phyloP scores from a whole-genome alignment of 2,797 vertebrate genomes.

The Smutsia temminckii region DNA sequence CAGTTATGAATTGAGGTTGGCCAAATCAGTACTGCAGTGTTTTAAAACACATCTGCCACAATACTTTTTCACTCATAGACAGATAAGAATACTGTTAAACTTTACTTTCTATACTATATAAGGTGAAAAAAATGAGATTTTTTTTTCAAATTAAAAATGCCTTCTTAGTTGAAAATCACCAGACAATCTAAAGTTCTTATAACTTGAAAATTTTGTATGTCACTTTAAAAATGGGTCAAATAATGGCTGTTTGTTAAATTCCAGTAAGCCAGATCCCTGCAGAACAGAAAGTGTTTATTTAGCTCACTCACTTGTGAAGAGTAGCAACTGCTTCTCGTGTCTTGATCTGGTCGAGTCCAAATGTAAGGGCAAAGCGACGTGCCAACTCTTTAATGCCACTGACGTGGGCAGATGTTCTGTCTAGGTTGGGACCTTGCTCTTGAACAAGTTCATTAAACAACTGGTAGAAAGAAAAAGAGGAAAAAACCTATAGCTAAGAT shows the following conservation, averaged over 20 bases:
- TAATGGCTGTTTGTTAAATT: constrained; percentile 41
- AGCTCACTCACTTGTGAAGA: constrained; percentile 95
- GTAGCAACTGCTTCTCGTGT: constrained; percentile 98
- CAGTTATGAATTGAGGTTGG: constrained; percentile 7
- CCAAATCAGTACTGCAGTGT: background rate
- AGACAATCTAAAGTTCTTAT: background rate
- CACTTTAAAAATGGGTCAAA: constrained; percentile 45
- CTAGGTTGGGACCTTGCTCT: constrained; percentile 97
- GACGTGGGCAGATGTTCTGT: constrained; percentile 97
- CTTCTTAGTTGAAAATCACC: background rate
- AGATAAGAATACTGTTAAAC: background rate
- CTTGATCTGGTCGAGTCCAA: constrained; percentile 99
- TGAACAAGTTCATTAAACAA: constrained; percentile 98
- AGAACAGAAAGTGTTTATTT: constrained; percentile 38
- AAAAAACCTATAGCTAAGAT: constrained; percentile 41
- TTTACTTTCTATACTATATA: constrained; percentile 37
- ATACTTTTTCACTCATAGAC: constrained; percentile 9
- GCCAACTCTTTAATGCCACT: constrained; percentile 99
- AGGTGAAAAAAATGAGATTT: background rate
- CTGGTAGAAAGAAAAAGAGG: constrained; percentile 82
- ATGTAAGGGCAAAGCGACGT: constrained; percentile 97
- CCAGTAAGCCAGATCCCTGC: constrained; percentile 2
- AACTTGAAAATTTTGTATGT: constrained; percentile 44
- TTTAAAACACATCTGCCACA: background rate
- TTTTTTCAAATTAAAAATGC: constrained; percentile 40